These are phyloP conservation scores for Poeciliopsis turneri DNA, from an alignment of 2,797 vertebrate genomes.

Conservation along the genomic window DNA sequence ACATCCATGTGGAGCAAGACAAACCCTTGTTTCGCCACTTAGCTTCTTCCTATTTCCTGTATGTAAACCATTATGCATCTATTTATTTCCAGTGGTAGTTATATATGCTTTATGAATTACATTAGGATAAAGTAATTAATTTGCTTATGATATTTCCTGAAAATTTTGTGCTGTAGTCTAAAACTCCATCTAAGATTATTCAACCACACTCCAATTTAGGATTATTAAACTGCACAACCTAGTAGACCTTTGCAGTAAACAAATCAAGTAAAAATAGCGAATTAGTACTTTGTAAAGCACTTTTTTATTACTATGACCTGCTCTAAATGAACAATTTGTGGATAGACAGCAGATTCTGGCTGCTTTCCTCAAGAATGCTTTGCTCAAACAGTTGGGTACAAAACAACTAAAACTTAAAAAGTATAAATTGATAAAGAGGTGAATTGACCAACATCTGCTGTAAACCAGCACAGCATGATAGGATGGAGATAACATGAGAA, in stretches of 20 bases:
- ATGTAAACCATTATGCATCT: background rate
- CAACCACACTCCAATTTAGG: no score
- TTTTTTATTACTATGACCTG: background rate
- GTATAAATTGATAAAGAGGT: background rate
- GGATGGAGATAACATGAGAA: conserved; percentile 27
- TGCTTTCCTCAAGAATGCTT: background rate
- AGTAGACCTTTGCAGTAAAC: background rate
- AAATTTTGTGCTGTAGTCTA: background rate
- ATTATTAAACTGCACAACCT: background rate
- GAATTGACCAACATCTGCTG: background rate
- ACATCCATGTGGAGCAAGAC: conserved; percentile 4
- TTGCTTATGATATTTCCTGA: background rate
- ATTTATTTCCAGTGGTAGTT: background rate
- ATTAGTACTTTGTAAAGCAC: background rate
- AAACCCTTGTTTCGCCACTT: background rate
- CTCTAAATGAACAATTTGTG: background rate
- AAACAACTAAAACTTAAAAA: background rate
- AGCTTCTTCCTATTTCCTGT: background rate
- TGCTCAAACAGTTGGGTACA: background rate
- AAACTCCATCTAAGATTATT: background rate
- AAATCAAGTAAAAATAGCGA: background rate
- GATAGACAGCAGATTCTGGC: background rate
- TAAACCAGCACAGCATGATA: conserved; percentile 34
- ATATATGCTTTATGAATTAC: background rate
- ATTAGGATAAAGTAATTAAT: background rate